Base-by-base conservation (phyloP, 2,888 invertebrate species). In the Macrophya alboannulata region DNA sequence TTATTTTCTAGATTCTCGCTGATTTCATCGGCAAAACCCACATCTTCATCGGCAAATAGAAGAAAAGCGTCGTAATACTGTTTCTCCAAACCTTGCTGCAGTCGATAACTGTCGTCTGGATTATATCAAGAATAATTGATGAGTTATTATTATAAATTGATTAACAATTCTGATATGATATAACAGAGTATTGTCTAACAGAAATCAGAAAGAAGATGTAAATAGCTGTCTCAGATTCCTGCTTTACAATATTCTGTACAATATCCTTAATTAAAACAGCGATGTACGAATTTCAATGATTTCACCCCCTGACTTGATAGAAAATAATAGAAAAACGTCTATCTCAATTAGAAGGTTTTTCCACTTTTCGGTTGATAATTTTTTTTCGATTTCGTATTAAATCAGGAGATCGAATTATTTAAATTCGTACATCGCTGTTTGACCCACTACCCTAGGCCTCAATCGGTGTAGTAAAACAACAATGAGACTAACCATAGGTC, bases 21-120 rank as follows among this genome's bases (percentile, higher is more conserved):
- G 86, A 97, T 94, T 89, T 96, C 94, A 0, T 95, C 94, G 0
- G 96, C 97, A 94, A 97, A 97, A 4, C 95, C 94, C 17, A 94
- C 94, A 91, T 98, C 98, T 86, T 96, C 96, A 71, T 96, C 96
- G 0, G 97, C 97, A 89, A 95, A 97, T 45, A 98, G 92, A 12
- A 98, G 95, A 91, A 97, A 97, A 0, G 97, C 98, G 93, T 98
- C 97, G 89, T 98, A 98, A 59, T 93, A 94, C 90, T 97, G 96
- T 10, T 95, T 95, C 90, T 90, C 94, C 87, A 94, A 92, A 8
- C 95, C 95, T 89, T 93, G 91, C 12, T 93, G 92, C 12, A 94
- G 88, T 74, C 94, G 93, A 40, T 92, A 92, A 15, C 95, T 93
- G 90, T 97, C 97, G 86, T 96, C 96, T 94, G 86, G 31, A 90